These are phyloP conservation scores for Eucera pruinosa DNA, from an alignment of 2,888 invertebrate genomes.

Conservation along the genomic window DNA sequence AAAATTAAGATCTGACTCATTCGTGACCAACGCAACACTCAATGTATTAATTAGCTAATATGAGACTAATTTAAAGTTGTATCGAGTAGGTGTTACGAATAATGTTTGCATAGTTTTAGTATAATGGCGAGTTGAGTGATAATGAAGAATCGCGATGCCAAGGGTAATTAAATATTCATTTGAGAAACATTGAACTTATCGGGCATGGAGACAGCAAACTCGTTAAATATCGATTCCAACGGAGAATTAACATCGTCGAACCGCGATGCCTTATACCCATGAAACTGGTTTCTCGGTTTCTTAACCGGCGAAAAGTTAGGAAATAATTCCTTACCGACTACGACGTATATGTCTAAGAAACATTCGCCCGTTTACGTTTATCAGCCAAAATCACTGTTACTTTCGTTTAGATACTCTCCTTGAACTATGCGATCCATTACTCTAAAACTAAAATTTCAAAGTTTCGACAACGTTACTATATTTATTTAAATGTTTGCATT, in stretches of 20 bases:
- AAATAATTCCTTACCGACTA: conserved; percentile 4
- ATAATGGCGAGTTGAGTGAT: too few relatives aligned
- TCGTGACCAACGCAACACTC: too few relatives aligned
- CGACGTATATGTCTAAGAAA: too few relatives aligned
- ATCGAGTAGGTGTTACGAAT: too few relatives aligned
- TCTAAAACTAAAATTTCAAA: too few relatives aligned
- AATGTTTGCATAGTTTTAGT: too few relatives aligned
- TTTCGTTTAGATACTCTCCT: background rate
- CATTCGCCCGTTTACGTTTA: background rate
- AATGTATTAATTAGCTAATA: too few relatives aligned
- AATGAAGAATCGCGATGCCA: background rate
- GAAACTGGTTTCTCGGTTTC: conserved; percentile 20
- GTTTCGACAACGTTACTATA: too few relatives aligned
- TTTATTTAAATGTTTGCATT: too few relatives aligned
- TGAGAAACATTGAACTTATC: conserved; percentile 1
- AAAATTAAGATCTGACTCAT: too few relatives aligned
- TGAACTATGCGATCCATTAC: too few relatives aligned
- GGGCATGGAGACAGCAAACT: background rate
- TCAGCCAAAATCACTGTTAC: background rate
- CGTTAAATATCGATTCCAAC: conserved; percentile 3
- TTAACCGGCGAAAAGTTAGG: background rate
- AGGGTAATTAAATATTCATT: conserved; percentile 15
- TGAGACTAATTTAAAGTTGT: background rate
- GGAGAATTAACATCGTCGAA: background rate
- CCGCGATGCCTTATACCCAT: background rate